phyloP scores from a whole-genome alignment of 2,797 vertebrate genomes.

The Okamejei kenojei region DNA sequence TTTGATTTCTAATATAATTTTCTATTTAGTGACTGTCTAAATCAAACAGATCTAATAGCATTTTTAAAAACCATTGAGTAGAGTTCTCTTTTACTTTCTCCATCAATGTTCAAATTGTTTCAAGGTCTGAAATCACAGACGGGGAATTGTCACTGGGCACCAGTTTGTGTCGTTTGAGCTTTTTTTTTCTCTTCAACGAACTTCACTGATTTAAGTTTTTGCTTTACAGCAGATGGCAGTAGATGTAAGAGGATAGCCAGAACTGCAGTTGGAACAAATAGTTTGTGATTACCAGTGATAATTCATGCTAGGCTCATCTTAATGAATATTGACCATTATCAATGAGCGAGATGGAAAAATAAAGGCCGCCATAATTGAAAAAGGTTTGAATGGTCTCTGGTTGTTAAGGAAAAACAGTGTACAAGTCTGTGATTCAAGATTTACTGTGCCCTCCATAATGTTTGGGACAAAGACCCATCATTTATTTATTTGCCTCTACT shows the following conservation, averaged over 20 bases:
- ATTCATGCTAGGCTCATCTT: neutral
- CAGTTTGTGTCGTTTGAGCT: neutral
- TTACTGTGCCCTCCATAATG: too few relatives aligned
- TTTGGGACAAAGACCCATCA: too few relatives aligned
- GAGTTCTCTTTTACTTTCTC: neutral
- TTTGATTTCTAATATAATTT: neutral
- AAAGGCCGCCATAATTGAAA: neutral
- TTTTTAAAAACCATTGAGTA: neutral
- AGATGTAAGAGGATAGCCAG: neutral
- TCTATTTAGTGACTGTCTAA: neutral
- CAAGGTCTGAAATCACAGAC: neutral
- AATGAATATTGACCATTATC: neutral
- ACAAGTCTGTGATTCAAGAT: neutral
- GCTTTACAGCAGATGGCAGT: constrained; percentile 23
- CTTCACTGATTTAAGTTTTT: neutral
- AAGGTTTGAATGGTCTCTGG: neutral
- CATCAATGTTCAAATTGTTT: neutral
- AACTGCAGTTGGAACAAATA: neutral
- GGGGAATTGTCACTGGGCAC: neutral
- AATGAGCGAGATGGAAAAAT: neutral
- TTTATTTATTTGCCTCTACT: too few relatives aligned
- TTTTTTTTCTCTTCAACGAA: neutral
- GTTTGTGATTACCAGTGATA: neutral
- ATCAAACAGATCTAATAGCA: neutral
- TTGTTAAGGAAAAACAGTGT: neutral